Base-by-base conservation (phyloP, 1,140 invertebrate genomes). In the Popillia japonica region DNA sequence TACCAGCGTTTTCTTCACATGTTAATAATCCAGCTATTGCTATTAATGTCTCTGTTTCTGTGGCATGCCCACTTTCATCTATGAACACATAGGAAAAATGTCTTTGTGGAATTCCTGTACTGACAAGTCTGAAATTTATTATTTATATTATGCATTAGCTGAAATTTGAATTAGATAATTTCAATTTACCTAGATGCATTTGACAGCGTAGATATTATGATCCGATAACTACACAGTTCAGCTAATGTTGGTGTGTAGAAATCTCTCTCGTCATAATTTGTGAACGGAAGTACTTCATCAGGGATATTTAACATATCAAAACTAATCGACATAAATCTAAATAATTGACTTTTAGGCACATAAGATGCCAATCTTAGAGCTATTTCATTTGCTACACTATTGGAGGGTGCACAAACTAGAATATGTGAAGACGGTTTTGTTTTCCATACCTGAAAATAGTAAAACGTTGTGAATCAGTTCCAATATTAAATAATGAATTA, bases 41-140 rank as follows among this genome's bases (percentile, higher is more conserved):
- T 81, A 96, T 91, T 87, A 98, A 88, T 59, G 93, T 91, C 87
- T 98, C 96, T 8, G 96, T 94, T 87, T 99, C 97, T 2, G 92
- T 95, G 6, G 94, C 92, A 85, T 98, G 96, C 0, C 96, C 96
- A 72, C 95, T 94, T 89, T 99, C 97, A 86, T 99, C 96, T 68
- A 98, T 88, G 73, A 98, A 90, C 0, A 96, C 88, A 84, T 98
- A 96, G 2, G 94, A 95, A 84, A 97, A 97, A 88, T 96, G 94
- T 10, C 92, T 92, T 75, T 86, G 81, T 0, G 91, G 90, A 74
- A 96, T 90, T 4, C 87, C 91, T 88, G 90, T 75, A 73, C 80
- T 82, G 6, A 81, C 79, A 8, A 83, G 48, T 88, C 81, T 82
- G 59, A 23, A 77, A 74, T 20, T 89, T 86, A 20, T 34, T 4